Base-by-base conservation (phyloP, 23 tunicate species). In the Trididemnum clinides region DNA sequence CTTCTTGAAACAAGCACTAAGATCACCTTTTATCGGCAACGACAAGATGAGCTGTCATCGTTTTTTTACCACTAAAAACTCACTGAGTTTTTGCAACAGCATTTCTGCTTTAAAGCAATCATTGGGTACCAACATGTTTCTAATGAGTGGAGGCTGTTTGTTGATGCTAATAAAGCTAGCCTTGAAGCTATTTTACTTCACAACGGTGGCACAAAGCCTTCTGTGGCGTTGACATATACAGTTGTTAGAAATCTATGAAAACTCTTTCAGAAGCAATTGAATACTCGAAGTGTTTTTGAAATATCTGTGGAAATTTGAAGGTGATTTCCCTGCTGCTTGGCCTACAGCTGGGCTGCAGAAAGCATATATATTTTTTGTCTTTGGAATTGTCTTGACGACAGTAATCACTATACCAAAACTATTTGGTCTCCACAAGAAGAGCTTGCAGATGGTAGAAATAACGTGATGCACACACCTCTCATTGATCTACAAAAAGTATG, bases 381-480 rank as follows among this genome's bases (percentile, higher is more conserved):
- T 33, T 82, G 86, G 86, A 57, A 82, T 35, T 34, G 86, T 64
- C 86, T 76, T 22, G 36, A 78, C 18, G 83, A 78, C 77, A 82
- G 76, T 39, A 82, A 82, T 64, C 86, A 82, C 75, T 82, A 63
- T 64, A 23, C 86, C 22, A 33, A 27, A 34, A 82, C 57, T 28
- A 33, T 82, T 82, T 64, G 76, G 76, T 57, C 33, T 33, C 75
- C 86, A 33, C 76, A 54, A 64, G 75, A 82, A 63, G 22, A 82
- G 35, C 75, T 15, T 0, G 28, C 54, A 36, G 28, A 33, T 33
- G 86, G 86, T 44, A 82, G 58, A 27, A 64, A 63, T 28, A 82
- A 82, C 58, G 86, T 82, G 33, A 64, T 33, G 64, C 86, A 82
- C 35, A 34, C 31, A 64, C 57, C 54, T 64, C 33, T 82, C 0